Base-by-base conservation (phyloP, 2,113 vertebrate species). In the Heterotilapia buettikoferi region DNA sequence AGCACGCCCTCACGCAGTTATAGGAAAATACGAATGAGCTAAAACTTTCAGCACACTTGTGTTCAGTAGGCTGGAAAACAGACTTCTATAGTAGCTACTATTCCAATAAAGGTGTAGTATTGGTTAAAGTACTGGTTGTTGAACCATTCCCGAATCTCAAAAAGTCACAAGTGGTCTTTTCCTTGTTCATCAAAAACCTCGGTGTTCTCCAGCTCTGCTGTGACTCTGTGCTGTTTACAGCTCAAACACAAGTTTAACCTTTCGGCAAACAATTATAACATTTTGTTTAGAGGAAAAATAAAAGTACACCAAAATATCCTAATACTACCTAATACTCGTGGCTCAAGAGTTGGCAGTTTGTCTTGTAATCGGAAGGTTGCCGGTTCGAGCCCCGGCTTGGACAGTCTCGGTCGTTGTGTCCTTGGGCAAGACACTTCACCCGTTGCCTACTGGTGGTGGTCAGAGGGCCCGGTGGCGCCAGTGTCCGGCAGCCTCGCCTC, bases 331-430 rank as follows among this genome's bases (percentile, higher is more conserved):
- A 14, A 26, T 57, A 57, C 12, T 57, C 0, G 12, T 5, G 54
- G 12, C 3, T 57, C 56, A 57, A 57, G 13, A 9, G 56, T 16
- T 59, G 24, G 4, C 0, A 29, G 56, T 29, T 59, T 1, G 13
- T 0, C 13, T 59, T 16, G 4, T 59, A 59, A 59, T 59, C 0
- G 1, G 4, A 59, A 59, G 24, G 56, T 59, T 57, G 56, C 56
- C 0, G 1, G 13, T 57, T 57, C 0, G 2, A 57, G 21, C 1
- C 24, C 56, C 3, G 13, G 7, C 54, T 16, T 0, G 0, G 24
- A 5, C 24, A 16, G 24, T 57, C 7, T 57, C 13, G 13, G 24
- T 9, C 0, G 1, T 57, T 29, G 54, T 29, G 24, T 57, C 24
- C 12, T 57, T 26, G 24, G 12, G 54, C 2, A 0, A 29, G 12